Conservation (phyloP, 53 echinoderm and acorn worm species). For the Mesocentrotus franciscanus region DNA sequence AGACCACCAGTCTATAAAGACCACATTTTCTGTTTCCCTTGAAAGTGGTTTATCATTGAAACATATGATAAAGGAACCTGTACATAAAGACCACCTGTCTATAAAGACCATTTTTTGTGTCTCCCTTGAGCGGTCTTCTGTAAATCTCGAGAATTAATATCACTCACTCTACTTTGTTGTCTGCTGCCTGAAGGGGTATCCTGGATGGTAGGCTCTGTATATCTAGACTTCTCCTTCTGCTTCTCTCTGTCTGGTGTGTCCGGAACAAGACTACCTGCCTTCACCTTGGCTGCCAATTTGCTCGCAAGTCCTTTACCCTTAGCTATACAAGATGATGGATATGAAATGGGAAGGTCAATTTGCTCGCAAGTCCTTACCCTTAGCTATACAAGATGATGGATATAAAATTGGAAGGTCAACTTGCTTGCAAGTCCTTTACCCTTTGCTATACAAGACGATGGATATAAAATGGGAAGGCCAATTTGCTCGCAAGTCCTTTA, state of each 20-base stretch:
- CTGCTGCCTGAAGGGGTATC: constrained; percentile 55
- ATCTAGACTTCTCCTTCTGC: neutral
- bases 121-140: no score
- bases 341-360: neutral
- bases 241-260: constrained; percentile 39
- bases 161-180: constrained; percentile 24
- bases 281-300: constrained; percentile 89
- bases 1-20: no score
- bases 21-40: no score
- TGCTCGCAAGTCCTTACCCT: constrained; percentile 73
- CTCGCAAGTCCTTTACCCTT: constrained; percentile 73
- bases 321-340: neutral
- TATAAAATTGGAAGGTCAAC: constrained; percentile 40
- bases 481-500: constrained; percentile 81
- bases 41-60: no score
- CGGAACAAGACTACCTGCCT: constrained; percentile 24
- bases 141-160: neutral
- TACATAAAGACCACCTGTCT: no score
- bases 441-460: neutral
- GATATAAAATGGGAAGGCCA: constrained; percentile 60
- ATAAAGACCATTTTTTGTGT: no score
- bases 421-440: constrained; percentile 80
- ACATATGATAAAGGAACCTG: no score
- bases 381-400: neutral
- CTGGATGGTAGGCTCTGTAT: neutral